Base-by-base conservation (phyloP, 2,113 vertebrate species). In the Cyprinus carpio region DNA sequence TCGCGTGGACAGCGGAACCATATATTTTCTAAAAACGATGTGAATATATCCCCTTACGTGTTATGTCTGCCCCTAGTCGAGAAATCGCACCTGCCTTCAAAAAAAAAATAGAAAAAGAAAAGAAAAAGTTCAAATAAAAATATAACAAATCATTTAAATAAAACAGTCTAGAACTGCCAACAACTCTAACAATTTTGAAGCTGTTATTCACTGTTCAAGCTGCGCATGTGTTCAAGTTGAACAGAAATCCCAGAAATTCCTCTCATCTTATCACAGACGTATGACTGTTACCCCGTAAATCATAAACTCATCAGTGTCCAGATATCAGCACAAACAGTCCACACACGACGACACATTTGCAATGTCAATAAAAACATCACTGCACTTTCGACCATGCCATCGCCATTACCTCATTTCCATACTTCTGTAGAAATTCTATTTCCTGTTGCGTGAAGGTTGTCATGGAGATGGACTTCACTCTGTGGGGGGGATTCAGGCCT, bases 381-480 rank as follows among this genome's bases (percentile, higher is more conserved):
- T 49, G 37, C 37, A 49, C 37, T 65, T 20, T 65, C 8, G 6
- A 69, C 64, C 6, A 46, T 10, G 13, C 5, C 11, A 20, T 6
- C 1, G 72, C 31, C 56, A 85, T 94, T 96, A 99, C 98, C 95
- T 99, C 98, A 93, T 99, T 99, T 90, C 97, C 98, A 89, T 99
- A 96, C 92, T 97, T 99, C 94, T 99, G 97, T 84, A 99, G 94
- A 90, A 98, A 99, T 93, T 99, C 98, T 89, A 99, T 99, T 97
- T 99, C 98, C 93, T 99, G 97, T 93, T 98, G 98, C 71, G 97
- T 97, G 91, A 99, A 99, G 10, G 98, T 99, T 75, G 98, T 99
- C 98, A 99, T 99, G 84, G 98, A 99, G 93, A 99, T 99, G 34
- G 98, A 99, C 93, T 99, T 99, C 92, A 99, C 98, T 95, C 98